Evolutionary conservation across 2,113 vertebrate genomes (phyloP).

Genomic region (Cyprinodon brontotheroides): DNA sequence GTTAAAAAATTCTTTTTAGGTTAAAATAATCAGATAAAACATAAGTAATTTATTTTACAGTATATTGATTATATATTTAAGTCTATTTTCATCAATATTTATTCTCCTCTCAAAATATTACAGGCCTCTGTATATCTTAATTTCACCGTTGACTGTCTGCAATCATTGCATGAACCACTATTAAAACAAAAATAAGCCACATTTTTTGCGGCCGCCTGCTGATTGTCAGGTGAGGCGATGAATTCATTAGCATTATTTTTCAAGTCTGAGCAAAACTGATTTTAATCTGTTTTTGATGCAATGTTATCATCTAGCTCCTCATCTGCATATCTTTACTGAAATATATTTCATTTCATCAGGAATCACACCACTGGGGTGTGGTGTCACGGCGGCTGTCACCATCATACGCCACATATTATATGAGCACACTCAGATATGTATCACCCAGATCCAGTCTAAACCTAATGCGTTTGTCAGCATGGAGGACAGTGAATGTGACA

Average conservation of each 20-base stretch:
- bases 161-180: conserved; percentile 36
- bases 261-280: conserved; percentile 66
- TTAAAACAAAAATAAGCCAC: conserved; percentile 43
- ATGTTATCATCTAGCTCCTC: conserved; percentile 45
- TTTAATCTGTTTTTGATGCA: conserved; percentile 60
- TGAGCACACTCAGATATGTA: conserved; percentile 25
- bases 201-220: conserved; percentile 47
- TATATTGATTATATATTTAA: background rate
- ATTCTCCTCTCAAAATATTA: conserved; percentile 16
- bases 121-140: conserved; percentile 10
- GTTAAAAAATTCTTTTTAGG: no score
- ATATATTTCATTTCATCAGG: conserved; percentile 56
- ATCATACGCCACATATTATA: conserved; percentile 23
- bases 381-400: conserved; percentile 25
- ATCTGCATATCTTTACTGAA: conserved; percentile 70
- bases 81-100: conserved; percentile 27
- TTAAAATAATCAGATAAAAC: background rate
- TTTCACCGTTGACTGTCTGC: conserved; percentile 41
- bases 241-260: conserved; percentile 70
- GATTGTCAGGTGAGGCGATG: conserved; percentile 66
- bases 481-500: conserved; percentile 39
- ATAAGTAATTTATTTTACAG: background rate
- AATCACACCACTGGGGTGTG: conserved; percentile 12
- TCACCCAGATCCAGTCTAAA: conserved; percentile 38
- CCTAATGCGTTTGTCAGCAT: conserved; percentile 37